Conservation (phyloP, 1,140 invertebrate genomes). For the Drosophila lowei region DNA sequence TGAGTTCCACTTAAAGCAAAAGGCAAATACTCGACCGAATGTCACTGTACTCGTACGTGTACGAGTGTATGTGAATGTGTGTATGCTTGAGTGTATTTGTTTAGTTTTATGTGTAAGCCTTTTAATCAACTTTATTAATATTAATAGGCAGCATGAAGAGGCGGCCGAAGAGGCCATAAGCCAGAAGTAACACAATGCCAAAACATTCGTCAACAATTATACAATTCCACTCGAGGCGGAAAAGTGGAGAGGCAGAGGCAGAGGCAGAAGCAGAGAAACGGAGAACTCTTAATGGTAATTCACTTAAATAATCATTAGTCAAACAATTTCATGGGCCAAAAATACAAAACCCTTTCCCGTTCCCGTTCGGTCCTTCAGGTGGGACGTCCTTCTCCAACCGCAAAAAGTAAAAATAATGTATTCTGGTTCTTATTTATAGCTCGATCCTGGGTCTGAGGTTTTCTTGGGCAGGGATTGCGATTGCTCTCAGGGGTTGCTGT, state of each 20-base stretch:
- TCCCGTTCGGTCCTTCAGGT: too few relatives aligned
- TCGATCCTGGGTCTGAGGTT: slow-evolving; percentile 22
- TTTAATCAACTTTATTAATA: slow-evolving; percentile 80
- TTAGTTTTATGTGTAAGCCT: slow-evolving; percentile 70
- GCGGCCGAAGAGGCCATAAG: slow-evolving; percentile 2
- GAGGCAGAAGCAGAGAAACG: not conserved
- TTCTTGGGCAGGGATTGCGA: not conserved
- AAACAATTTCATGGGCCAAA: slow-evolving; percentile 49
- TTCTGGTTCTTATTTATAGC: slow-evolving; percentile 47
- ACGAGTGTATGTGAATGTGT: slow-evolving; percentile 6
- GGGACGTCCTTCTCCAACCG: slow-evolving; percentile 11
- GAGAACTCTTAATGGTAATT: slow-evolving; percentile 70
- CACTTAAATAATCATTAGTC: slow-evolving; percentile 81
- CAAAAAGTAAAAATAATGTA: slow-evolving; percentile 45
- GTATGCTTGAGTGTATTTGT: slow-evolving; percentile 30
- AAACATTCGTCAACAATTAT: slow-evolving; percentile 70
- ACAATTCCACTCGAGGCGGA: slow-evolving; percentile 61
- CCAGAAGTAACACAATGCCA: slow-evolving; percentile 35
- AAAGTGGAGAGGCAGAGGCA: slow-evolving; percentile 13
- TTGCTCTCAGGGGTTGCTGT: slow-evolving; percentile 20
- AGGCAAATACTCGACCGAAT: slow-evolving; percentile 1
- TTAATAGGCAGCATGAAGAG: slow-evolving; percentile 50
- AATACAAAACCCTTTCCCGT: slow-evolving; percentile 24
- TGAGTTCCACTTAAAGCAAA: slow-evolving; percentile 15
- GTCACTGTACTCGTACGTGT: too few relatives aligned